These are phyloP conservation scores for Dipodomys merriami DNA, from an alignment of 2,113 vertebrate genomes.

Conservation along the genomic window DNA sequence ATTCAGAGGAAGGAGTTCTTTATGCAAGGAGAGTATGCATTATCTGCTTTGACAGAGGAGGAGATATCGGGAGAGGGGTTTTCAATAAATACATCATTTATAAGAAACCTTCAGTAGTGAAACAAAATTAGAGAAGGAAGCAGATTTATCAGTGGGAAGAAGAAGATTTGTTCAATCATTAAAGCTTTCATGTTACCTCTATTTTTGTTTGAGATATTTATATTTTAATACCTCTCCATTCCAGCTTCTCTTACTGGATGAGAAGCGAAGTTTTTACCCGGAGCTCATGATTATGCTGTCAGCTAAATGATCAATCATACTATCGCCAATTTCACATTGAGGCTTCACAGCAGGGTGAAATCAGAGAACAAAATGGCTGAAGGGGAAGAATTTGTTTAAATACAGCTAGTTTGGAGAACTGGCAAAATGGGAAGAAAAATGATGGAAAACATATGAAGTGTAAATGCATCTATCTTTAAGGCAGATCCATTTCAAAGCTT, in stretches of 20 bases:
- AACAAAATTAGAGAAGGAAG: conserved; percentile 53
- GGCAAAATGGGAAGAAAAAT: conserved; percentile 65
- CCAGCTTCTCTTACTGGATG: conserved; percentile 55
- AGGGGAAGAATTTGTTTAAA: conserved; percentile 70
- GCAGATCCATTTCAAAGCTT: conserved; percentile 77
- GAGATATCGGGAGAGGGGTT: not conserved
- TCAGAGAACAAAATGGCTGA: conserved; percentile 66
- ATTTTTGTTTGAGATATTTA: conserved; percentile 23
- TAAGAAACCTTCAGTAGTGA: conserved; percentile 40
- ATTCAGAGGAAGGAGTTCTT: not conserved
- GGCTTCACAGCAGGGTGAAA: conserved; percentile 54
- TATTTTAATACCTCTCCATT: conserved; percentile 64
- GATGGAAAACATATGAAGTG: conserved; percentile 76
- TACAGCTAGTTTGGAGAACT: conserved; percentile 53
- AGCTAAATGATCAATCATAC: conserved; percentile 71
- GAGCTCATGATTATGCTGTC: conserved; percentile 52
- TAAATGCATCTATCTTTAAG: conserved; percentile 74
- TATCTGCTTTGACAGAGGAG: not conserved
- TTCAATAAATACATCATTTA: conserved; percentile 40
- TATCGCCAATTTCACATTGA: conserved; percentile 60
- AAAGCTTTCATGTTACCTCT: conserved; percentile 50
- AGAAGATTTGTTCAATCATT: conserved; percentile 37
- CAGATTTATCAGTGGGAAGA: conserved; percentile 11
- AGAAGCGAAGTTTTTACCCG: conserved; percentile 41
- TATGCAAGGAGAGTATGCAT: not conserved